Evolutionary conservation across 2,888 invertebrate genomes (phyloP).

Genomic region (Blastobasis adustella): DNA sequence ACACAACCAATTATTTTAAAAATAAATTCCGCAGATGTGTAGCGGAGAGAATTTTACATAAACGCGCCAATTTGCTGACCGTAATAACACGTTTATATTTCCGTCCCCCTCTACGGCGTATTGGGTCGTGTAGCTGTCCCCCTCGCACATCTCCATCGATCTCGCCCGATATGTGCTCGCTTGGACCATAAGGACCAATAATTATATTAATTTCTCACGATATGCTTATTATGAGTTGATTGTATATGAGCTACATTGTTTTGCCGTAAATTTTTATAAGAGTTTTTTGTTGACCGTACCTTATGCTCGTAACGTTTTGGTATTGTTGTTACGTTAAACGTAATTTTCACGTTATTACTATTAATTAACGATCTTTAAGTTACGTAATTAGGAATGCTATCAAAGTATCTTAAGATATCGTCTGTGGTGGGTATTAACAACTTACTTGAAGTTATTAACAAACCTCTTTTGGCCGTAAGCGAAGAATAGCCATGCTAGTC

Average conservation of each 20-base stretch:
- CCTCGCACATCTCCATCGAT: slow-evolving; percentile 31
- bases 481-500: no score
- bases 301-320: slow-evolving; percentile 7
- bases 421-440: no score
- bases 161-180: slow-evolving; percentile 25
- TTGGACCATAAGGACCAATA: slow-evolving; percentile 42
- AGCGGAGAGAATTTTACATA: slow-evolving; percentile 47
- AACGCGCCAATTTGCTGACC: slow-evolving; percentile 50
- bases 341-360: slow-evolving; percentile 14
- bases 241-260: slow-evolving; percentile 32
- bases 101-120: slow-evolving; percentile 26
- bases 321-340: slow-evolving; percentile 6
- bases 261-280: slow-evolving; percentile 21
- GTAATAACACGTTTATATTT: slow-evolving; percentile 43
- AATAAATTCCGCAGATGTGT: slow-evolving; percentile 36
- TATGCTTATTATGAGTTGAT: slow-evolving; percentile 49
- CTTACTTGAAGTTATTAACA: no score
- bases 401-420: no score
- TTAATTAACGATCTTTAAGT: slow-evolving; percentile 8
- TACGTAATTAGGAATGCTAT: background rate
- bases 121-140: slow-evolving; percentile 18
- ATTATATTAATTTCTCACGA: slow-evolving; percentile 55
- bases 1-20: slow-evolving; percentile 24
- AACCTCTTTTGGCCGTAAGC: no score
- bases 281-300: slow-evolving; percentile 21